Evolutionary conservation across 2,797 vertebrate species (phyloP).

Genomic region (Tolypeutes matacus): DNA sequence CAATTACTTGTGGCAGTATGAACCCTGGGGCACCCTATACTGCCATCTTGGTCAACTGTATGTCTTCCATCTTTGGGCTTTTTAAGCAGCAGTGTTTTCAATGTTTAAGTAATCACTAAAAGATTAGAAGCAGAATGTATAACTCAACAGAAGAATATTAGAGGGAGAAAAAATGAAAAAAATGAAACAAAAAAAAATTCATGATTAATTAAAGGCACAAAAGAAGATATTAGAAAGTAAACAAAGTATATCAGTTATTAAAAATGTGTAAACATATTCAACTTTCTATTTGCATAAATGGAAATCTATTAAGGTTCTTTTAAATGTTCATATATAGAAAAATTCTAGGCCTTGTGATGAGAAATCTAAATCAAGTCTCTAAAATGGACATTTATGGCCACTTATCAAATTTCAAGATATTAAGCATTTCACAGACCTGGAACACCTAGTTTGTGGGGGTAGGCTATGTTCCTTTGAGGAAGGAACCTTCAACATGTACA

Average conservation of each 20-base stretch:
- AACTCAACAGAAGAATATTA: background rate
- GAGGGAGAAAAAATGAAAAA: background rate
- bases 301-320: background rate
- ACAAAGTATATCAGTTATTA: background rate
- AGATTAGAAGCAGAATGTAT: background rate
- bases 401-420: background rate
- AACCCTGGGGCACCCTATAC: too few relatives aligned
- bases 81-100: background rate
- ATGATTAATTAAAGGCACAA: background rate
- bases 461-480: background rate
- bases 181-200: background rate
- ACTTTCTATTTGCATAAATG: background rate
- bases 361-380: background rate
- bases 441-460: background rate
- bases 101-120: background rate
- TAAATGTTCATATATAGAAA: background rate
- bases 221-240: background rate
- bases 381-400: background rate
- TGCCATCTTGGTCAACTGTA: too few relatives aligned
- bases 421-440: background rate
- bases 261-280: background rate
- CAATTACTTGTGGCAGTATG: too few relatives aligned
- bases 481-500: background rate
- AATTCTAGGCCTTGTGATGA: background rate
- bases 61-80: background rate